phyloP scores from a whole-genome alignment of 2,113 vertebrate genomes.

The Gavialis gangeticus region DNA sequence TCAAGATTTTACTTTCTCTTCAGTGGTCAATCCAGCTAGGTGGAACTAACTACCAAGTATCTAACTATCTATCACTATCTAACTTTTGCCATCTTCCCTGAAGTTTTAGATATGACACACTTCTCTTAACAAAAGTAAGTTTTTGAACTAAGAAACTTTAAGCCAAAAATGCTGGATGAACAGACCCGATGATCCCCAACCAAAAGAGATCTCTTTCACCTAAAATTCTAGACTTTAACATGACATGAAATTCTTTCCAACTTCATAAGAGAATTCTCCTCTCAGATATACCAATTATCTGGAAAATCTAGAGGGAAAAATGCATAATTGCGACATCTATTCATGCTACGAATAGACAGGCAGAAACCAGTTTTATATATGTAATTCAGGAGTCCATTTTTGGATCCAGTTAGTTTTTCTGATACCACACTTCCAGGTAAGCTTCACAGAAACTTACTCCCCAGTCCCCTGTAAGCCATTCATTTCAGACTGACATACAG shows the following conservation, averaged over 20 bases:
- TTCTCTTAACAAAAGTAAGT: background rate
- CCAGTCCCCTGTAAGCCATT: background rate
- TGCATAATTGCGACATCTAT: background rate
- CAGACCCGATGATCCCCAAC: background rate
- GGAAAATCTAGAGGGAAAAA: too few relatives aligned
- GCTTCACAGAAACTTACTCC: background rate
- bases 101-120: background rate
- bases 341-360: background rate
- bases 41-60: constrained; percentile 2
- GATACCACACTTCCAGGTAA: fast-evolving
- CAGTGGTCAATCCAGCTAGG: constrained; percentile 12
- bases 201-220: background rate
- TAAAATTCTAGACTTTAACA: background rate
- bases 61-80: background rate
- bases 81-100: background rate
- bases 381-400: background rate
- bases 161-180: fast-evolving
- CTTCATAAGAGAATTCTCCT: background rate
- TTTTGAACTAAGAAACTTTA: background rate
- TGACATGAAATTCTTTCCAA: background rate
- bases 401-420: background rate
- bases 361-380: background rate
- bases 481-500: background rate
- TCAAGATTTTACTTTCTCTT: background rate
- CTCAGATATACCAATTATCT: background rate